Evolutionary conservation across 2,797 vertebrate genomes (phyloP).

Genomic region (Gallinago stenura): DNA sequence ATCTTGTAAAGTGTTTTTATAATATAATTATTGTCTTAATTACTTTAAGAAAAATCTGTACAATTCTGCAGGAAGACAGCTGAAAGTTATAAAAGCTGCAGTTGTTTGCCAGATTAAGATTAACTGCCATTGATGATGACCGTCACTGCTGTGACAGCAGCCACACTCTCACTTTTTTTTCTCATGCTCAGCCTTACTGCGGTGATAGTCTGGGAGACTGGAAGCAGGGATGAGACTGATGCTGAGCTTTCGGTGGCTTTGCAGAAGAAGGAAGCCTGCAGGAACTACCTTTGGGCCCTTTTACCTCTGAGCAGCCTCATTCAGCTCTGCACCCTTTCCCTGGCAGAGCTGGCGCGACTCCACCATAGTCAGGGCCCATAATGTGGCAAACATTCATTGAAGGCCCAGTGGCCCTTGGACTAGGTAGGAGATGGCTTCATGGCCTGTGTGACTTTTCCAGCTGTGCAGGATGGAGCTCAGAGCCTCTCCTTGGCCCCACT

Average conservation of each 20-base stretch:
- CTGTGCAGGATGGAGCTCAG: not conserved
- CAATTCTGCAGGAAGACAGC: not conserved
- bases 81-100: not conserved
- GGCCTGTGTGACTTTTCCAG: not conserved
- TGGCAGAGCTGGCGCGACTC: not conserved
- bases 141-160: not conserved
- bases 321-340: not conserved
- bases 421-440: not conserved
- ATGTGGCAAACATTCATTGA: not conserved
- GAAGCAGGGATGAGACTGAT: not conserved
- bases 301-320: not conserved
- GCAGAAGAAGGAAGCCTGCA: not conserved
- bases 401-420: not conserved
- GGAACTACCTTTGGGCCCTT: not conserved
- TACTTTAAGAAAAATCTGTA: conserved; percentile 11
- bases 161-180: not conserved
- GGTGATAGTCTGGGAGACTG: not conserved
- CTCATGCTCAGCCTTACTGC: not conserved
- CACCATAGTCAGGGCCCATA: not conserved
- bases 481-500: not conserved
- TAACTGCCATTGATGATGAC: not conserved
- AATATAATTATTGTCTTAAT: conserved; percentile 45
- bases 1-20: not conserved
- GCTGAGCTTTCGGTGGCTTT: not conserved
- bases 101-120: not conserved